Evolutionary conservation across 2,888 invertebrate species (phyloP).

Genomic region (Macrophya alboannulata): DNA sequence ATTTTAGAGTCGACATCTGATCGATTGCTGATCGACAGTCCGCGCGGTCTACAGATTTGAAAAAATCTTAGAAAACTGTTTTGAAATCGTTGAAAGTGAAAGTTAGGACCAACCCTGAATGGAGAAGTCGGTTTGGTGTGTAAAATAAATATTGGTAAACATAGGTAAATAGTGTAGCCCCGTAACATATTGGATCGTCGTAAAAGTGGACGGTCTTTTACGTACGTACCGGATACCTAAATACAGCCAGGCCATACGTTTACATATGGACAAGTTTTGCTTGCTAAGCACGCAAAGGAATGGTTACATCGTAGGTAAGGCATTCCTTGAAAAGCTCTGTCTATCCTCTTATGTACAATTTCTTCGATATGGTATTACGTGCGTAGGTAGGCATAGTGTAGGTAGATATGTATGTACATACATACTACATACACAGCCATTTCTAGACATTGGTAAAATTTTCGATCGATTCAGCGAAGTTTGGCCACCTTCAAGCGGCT

Average conservation of each 20-base stretch:
- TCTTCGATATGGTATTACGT: neutral
- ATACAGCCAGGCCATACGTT: neutral
- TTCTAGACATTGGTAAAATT: neutral
- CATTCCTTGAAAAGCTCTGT: neutral
- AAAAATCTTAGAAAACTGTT: neutral
- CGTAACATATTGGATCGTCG: slow-evolving; percentile 26
- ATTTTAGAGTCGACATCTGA: neutral
- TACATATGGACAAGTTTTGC: slow-evolving; percentile 21
- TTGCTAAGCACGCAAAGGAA: slow-evolving; percentile 13
- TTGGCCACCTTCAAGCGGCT: slow-evolving; percentile 10
- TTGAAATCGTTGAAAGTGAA: neutral
- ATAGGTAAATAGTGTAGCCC: slow-evolving; percentile 10
- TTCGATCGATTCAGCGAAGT: slow-evolving; percentile 31
- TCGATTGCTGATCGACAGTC: neutral
- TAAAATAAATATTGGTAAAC: slow-evolving; percentile 20
- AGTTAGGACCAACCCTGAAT: slow-evolving; percentile 1
- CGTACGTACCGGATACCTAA: neutral
- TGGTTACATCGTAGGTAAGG: neutral
- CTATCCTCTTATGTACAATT: neutral
- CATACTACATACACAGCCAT: neutral
- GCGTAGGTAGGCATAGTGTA: neutral
- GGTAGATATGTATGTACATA: neutral
- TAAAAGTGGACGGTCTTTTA: slow-evolving; percentile 26
- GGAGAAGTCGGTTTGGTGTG: neutral
- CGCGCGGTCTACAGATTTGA: neutral